Conservation (phyloP, 2,888 invertebrate species). For the Lepeophtheirus nordmannii region DNA sequence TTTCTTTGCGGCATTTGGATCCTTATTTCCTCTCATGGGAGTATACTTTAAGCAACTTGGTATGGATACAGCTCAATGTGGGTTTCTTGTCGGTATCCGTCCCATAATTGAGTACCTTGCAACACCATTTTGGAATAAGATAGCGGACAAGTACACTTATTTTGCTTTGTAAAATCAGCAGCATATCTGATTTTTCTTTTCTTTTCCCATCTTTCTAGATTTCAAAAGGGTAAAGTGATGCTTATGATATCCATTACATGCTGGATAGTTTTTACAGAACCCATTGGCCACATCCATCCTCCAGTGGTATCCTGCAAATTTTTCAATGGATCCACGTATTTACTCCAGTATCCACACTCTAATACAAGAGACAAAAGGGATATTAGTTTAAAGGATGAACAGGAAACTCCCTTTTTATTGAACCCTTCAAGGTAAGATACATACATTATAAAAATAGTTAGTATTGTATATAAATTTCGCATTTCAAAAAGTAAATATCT, state of each 20-base stretch:
- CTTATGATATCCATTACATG: conserved; percentile 76
- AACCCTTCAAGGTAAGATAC: no score
- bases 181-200: background rate
- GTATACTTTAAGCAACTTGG: conserved; percentile 98
- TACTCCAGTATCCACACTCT: conserved; percentile 28
- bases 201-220: conserved; percentile 37
- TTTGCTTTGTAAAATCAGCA: conserved; percentile 23
- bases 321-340: conserved; percentile 47
- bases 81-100: conserved; percentile 79
- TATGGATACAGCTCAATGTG: conserved; percentile 92
- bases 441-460: no score
- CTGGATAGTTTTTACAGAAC: conserved; percentile 92
- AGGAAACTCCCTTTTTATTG: no score
- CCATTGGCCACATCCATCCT: conserved; percentile 86
- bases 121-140: conserved; percentile 92
- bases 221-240: conserved; percentile 69
- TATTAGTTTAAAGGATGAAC: background rate
- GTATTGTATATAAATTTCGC: no score
- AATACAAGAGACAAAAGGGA: background rate
- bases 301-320: conserved; percentile 63
- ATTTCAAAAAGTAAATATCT: no score
- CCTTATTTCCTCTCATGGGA: conserved; percentile 91
- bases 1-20: conserved; percentile 97
- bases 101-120: conserved; percentile 94
- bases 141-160: conserved; percentile 57